phyloP scores from a whole-genome alignment of 2,888 invertebrate species.

The Gymnosoma rotundatum region DNA sequence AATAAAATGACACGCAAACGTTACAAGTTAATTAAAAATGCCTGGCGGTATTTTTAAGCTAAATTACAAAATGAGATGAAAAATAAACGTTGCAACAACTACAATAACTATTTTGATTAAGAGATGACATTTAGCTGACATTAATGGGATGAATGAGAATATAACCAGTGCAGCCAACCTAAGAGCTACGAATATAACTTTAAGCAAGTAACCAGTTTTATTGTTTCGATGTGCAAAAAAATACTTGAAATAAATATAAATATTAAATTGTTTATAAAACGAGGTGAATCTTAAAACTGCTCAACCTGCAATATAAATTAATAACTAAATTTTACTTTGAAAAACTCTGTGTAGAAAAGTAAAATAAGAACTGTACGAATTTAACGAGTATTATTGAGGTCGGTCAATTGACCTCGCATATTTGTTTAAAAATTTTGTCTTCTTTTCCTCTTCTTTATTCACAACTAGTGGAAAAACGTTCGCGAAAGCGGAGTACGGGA shows the following conservation, averaged over 20 bases:
- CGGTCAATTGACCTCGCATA: too few species aligned
- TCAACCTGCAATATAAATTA: neutral
- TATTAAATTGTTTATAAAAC: neutral
- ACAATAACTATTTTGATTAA: conserved; percentile 51
- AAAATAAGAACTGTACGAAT: too few species aligned
- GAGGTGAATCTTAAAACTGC: neutral
- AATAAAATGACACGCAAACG: conserved; percentile 60
- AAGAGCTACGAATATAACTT: conserved; percentile 23
- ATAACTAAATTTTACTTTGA: too few species aligned
- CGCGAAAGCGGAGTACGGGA: too few species aligned
- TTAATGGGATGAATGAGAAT: conserved; percentile 57
- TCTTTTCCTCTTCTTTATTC: too few species aligned
- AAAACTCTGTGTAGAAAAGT: too few species aligned
- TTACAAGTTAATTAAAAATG: conserved; percentile 66
- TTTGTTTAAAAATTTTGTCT: too few species aligned
- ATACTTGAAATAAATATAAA: neutral
- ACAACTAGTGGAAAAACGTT: too few species aligned
- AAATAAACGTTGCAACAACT: conserved; percentile 1
- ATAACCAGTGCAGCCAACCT: conserved; percentile 16
- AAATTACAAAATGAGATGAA: conserved; percentile 16
- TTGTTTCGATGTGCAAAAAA: conserved; percentile 12
- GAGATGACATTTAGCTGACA: conserved; percentile 70
- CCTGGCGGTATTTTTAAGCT: conserved; percentile 6
- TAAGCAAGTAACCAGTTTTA: conserved; percentile 39
- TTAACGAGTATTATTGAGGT: too few species aligned